phyloP scores from a whole-genome alignment of 2,797 vertebrate species.

The Gallinago stenura region DNA sequence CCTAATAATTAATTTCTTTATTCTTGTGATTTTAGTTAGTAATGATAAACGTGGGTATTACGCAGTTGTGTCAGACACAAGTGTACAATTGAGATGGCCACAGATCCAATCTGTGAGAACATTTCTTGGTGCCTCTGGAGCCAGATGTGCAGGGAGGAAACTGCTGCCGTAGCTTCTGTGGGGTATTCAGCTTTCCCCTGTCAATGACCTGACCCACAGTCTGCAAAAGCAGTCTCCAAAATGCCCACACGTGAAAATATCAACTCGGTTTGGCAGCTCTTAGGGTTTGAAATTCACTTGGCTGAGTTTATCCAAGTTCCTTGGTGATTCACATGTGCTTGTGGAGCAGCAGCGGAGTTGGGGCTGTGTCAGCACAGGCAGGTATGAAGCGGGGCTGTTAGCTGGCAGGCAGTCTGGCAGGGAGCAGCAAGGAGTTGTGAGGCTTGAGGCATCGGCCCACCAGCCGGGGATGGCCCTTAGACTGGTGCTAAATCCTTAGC shows the following conservation, averaged over 20 bases:
- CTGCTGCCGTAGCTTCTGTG: not conserved
- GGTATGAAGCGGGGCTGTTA: not conserved
- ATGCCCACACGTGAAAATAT: not conserved
- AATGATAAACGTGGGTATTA: not conserved
- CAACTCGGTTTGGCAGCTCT: not conserved
- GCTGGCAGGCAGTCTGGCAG: not conserved
- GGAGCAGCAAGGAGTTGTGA: rapidly evolving
- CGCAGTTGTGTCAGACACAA: not conserved
- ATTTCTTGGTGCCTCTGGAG: not conserved
- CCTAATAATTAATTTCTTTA: not conserved
- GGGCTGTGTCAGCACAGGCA: not conserved
- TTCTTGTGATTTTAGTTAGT: not conserved
- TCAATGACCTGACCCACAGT: not conserved
- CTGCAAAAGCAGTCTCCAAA: not conserved
- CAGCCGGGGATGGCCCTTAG: not conserved
- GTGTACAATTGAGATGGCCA: not conserved
- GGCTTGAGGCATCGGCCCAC: not conserved
- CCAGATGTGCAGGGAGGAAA: not conserved
- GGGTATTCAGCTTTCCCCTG: not conserved
- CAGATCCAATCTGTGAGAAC: not conserved
- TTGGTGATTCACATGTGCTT: rapidly evolving
- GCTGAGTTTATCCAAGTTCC: not conserved
- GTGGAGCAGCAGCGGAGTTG: not conserved
- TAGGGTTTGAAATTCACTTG: not conserved
- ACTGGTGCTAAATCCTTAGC: not conserved